Percentiles rank a stretch among this genome's conserved stretches.
Conservation (phyloP, 1,140 invertebrate species). For the Drosophila tsacasi region DNA sequence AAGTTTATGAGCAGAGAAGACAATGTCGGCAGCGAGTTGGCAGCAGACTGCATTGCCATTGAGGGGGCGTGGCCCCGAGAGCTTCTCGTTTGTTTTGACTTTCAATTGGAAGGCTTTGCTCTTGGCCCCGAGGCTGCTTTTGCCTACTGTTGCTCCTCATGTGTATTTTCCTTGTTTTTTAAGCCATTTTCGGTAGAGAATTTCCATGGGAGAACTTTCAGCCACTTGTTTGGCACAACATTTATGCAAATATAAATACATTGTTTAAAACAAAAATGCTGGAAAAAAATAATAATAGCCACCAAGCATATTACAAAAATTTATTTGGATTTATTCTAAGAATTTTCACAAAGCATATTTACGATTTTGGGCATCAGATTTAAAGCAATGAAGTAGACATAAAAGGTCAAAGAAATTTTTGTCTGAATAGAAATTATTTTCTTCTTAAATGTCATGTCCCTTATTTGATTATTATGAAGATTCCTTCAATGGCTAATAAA, state of each 20-base stretch:
- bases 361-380: neutral
- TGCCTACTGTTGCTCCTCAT: constrained; percentile 20
- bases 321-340: neutral
- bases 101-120: constrained; percentile 51
- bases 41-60: constrained; percentile 13
- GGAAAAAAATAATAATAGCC: no score
- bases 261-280: neutral
- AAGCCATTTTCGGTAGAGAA: neutral
- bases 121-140: constrained; percentile 9
- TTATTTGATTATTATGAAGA: neutral
- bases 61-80: constrained; percentile 12
- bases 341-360: neutral
- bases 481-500: neutral
- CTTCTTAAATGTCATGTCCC: neutral
- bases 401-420: neutral
- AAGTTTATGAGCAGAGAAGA: constrained; percentile 53
- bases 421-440: neutral
- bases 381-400: neutral
- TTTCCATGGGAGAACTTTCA: constrained; percentile 1
- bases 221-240: constrained; percentile 28
- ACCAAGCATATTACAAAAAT: no score
- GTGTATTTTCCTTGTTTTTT: no score
- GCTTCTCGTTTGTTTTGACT: constrained; percentile 56
- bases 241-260: constrained; percentile 12
- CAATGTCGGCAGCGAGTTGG: constrained; percentile 26